phyloP scores from a whole-genome alignment of 2,888 invertebrate species.

The Spatulosminthurus flaviceps region DNA sequence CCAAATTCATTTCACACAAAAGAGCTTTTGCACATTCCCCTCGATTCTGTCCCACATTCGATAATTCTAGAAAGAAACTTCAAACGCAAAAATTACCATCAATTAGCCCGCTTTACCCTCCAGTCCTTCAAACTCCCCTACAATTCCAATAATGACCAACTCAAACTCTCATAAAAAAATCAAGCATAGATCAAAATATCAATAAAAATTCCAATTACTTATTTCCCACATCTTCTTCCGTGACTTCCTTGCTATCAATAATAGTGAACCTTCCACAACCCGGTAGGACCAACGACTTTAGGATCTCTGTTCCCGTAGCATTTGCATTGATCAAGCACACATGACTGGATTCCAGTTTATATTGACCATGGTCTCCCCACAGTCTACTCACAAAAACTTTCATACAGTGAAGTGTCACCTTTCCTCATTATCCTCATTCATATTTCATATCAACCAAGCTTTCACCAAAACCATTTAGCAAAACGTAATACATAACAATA shows the following conservation, averaged over 20 bases:
- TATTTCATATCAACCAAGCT: no score
- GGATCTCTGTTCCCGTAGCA: conserved; percentile 90
- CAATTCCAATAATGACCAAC: neutral
- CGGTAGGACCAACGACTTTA: conserved; percentile 94
- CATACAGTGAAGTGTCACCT: conserved; percentile 15
- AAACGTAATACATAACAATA: no score
- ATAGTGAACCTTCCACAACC: conserved; percentile 93
- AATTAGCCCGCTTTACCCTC: no score
- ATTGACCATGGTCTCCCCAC: conserved; percentile 99
- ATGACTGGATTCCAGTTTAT: conserved; percentile 84
- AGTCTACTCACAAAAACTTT: conserved; percentile 71
- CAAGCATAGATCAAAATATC: conserved; percentile 12
- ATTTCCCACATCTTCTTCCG: conserved; percentile 90
- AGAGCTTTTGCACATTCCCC: conserved; percentile 84
- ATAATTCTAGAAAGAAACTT: conserved; percentile 89
- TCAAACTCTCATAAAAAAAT: neutral
- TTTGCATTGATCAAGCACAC: conserved; percentile 94
- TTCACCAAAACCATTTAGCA: no score
- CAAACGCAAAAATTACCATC: neutral
- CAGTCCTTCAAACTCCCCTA: neutral
- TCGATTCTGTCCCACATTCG: conserved; percentile 82
- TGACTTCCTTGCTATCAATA: conserved; percentile 86
- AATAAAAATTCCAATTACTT: conserved; percentile 73
- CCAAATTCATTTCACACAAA: conserved; percentile 88
- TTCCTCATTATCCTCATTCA: no score